A percentile compares a stretch with the other conserved stretches of the same genome.
Evolutionary conservation across 23 tunicate genomes (phyloP).

Genomic region (Trididemnum clinides): DNA sequence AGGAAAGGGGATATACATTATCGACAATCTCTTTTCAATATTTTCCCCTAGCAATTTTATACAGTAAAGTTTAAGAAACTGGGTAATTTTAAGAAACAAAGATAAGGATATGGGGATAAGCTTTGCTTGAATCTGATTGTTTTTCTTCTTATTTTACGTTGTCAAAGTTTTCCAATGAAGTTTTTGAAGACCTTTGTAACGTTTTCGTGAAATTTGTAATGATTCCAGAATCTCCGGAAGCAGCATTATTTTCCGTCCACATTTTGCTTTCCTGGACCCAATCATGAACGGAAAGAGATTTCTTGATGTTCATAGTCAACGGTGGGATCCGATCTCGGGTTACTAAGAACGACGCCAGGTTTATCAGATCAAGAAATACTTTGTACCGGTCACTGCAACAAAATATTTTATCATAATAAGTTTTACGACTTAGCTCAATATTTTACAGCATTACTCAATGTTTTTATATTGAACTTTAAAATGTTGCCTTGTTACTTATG

Average conservation of each 20-base stretch:
- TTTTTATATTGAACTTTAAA: no score
- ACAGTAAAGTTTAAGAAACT: no score
- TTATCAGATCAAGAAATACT: constrained; percentile 76
- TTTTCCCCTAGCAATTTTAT: no score
- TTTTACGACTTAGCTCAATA: no score
- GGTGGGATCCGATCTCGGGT: constrained; percentile 88
- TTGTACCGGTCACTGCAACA: constrained; percentile 80
- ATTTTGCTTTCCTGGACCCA: background rate
- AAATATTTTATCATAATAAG: background rate
- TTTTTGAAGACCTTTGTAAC: background rate
- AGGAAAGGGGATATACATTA: no score
- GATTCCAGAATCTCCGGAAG: constrained; percentile 10
- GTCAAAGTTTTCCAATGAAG: background rate
- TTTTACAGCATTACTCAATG: no score
- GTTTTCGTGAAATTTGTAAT: background rate
- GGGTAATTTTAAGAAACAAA: background rate
- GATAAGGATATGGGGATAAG: no score
- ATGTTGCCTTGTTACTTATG: no score
- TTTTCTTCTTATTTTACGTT: background rate
- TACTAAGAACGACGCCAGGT: constrained; percentile 68
- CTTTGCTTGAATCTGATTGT: background rate
- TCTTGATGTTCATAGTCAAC: constrained; percentile 40
- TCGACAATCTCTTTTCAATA: no score
- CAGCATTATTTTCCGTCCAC: background rate
- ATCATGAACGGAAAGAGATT: constrained; percentile 64